Evolutionary conservation across 2,113 vertebrate species (phyloP), one percentile per base, ranked within the genome.

Genomic region (Miniopterus natalensis): DNA sequence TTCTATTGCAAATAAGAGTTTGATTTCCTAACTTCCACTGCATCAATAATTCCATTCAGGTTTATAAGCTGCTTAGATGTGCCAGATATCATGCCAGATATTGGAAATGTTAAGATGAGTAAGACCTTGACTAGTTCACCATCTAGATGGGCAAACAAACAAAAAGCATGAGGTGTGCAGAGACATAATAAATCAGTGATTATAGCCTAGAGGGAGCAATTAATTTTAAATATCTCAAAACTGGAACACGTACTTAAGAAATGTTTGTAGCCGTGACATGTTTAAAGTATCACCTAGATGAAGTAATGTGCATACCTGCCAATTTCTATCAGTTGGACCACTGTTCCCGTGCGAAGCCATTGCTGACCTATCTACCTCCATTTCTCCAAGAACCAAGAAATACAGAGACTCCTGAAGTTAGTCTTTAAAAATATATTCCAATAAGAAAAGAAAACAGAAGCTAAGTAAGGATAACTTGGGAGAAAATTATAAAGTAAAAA

Each of bases 1-100:
- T 74, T 89, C 49, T 27, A 55, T 3, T 68, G 51, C 31, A 83
- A 95, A 55, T 86, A 94, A 92, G 77, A 92, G 78, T 73, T 59
- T 77, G 59, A 89, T 68, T 86, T 47, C 31, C 31, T 75, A 70
- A 55, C 27, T 47, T 61, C 40, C 61, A 70, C 20, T 68, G 5
- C 15, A 55, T 61, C 17, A 63, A 9, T 31, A 6, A 75, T 31
- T 93, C 80, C 68, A 74, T 65, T 61, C 1, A 45, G 0, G 36
- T 59, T 88, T 79, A 71, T 47, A 77, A 88, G 68, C 88, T 75
- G 65, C 2, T 47, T 74, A 47, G 8, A 31, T 75, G 45, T 36
- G 29, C 42, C 51, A 65, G 25, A 65, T 57, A 94, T n/a, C 14
- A 27, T 63, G 53, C n/a, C 53, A 77, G 5, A 13, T 78, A 40